Base-by-base conservation (phyloP, 2,797 vertebrate species). In the Choloepus didactylus region DNA sequence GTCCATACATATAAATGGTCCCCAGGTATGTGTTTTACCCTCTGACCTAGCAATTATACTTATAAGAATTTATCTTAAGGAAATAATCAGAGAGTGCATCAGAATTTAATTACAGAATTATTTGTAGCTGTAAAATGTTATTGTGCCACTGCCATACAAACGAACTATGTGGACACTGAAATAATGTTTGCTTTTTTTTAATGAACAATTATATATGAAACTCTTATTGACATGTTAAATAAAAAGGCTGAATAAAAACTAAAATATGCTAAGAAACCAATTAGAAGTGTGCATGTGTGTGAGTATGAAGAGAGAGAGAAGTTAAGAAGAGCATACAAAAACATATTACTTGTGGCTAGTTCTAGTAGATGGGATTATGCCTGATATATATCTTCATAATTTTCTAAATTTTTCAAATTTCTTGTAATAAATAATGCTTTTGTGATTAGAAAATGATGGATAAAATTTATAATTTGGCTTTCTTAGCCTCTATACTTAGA, bases 11-110 rank as follows among this genome's bases (percentile, higher is more conserved):
- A 88, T 75, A 8, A 35, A 19, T 21, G 79, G 4, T 31, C 6
- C 60, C 86, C 60, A 96, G 91, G 87, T 84, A 93, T 25, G 35
- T 35, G 35, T 86, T 90, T 79, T 89, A 86, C 1, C 0, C 18
- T 46, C 93, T 67, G 38, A 77, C 3, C 3, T 6, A 70, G 9
- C 2, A 7, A 84, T 76, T 96, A 19, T 79, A 73, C 4, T 81
- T 84, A 79, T 15, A 73, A 92, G 31, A 92, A 93, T 79, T 59
- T 89, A 95, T 51, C 59, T 0, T 87, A 79, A 80, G 31, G 6
- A 89, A 96, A 49, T 35, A 82, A 79, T 59, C 27, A 60, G 11
- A 51, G 9, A 2, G 4, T 79, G 21, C 6, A 41, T 9, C 64
- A 92, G 38, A 62, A 62, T 88, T 89, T 72, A 0, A 79, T 70